Evolutionary conservation across 2,113 vertebrate genomes (phyloP).

Genomic region (Varanus salvator): DNA sequence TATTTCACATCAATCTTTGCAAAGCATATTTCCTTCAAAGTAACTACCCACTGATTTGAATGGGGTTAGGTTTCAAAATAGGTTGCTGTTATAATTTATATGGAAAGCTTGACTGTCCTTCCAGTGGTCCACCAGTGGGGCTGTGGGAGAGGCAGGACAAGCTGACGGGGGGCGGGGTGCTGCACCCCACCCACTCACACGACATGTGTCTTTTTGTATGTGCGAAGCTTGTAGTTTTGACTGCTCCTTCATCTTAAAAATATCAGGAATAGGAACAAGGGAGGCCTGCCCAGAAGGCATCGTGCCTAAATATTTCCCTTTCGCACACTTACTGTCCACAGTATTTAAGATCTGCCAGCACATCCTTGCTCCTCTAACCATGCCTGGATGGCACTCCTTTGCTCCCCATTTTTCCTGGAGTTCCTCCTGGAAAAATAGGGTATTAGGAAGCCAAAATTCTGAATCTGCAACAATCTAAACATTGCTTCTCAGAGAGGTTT

Average conservation of each 20-base stretch:
- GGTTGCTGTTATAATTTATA: no score
- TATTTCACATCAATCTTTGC: not conserved
- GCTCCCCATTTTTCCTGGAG: not conserved
- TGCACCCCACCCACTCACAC: not conserved
- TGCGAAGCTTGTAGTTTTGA: no score
- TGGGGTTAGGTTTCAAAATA: not conserved
- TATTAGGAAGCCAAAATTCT: not conserved
- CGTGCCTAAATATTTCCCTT: not conserved
- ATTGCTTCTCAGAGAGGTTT: not conserved
- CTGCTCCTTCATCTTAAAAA: not conserved
- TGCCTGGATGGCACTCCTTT: not conserved
- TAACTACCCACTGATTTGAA: not conserved
- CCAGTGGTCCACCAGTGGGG: not conserved
- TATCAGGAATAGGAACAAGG: not conserved
- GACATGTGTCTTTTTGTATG: not conserved
- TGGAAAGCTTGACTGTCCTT: not conserved
- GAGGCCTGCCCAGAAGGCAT: not conserved
- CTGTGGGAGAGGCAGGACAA: not conserved
- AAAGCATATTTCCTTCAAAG: not conserved
- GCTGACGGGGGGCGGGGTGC: no score
- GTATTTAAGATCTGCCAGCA: not conserved
- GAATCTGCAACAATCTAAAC: constrained; percentile 14
- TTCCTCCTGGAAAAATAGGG: not conserved
- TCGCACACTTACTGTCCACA: not conserved
- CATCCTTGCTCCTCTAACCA: not conserved